phyloP scores from a whole-genome alignment of 2,113 vertebrate genomes.

The Ceuthmochares aereus region DNA sequence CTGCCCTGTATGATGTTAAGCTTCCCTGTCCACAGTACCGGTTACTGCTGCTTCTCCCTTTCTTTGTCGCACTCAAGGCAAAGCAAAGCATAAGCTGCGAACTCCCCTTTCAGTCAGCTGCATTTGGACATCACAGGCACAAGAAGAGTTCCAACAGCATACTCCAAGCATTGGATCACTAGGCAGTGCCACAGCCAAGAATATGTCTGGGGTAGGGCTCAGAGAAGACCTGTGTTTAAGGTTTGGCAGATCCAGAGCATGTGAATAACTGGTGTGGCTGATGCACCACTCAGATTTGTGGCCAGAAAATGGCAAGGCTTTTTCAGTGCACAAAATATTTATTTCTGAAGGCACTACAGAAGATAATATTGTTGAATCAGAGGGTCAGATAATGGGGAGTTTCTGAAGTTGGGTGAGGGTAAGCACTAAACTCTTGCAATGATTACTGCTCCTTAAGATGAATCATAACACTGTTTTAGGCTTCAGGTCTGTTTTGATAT shows the following conservation, averaged over 20 bases:
- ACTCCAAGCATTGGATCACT: fast-evolving
- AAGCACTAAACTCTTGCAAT: background rate
- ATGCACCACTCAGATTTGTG: background rate
- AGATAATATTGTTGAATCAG: background rate
- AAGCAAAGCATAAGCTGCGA: background rate
- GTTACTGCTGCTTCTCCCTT: background rate
- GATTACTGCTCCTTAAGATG: background rate
- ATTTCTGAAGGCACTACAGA: background rate
- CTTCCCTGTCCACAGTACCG: fast-evolving
- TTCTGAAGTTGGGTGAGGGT: background rate
- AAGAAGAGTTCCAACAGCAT: background rate
- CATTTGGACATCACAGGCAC: background rate
- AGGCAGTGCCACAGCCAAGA: background rate
- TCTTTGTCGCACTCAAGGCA: background rate
- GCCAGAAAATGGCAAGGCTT: background rate
- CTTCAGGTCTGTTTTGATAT: background rate
- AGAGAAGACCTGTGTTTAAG: background rate
- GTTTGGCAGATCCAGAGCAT: background rate
- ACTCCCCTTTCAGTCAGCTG: background rate
- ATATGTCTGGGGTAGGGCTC: background rate
- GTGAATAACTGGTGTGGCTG: background rate
- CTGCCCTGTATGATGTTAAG: background rate
- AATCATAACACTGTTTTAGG: background rate
- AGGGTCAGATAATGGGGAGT: background rate
- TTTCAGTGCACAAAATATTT: background rate